These are phyloP conservation scores for Heliconius ismenius DNA, from an alignment of 2,888 invertebrate genomes.

Conservation along the genomic window DNA sequence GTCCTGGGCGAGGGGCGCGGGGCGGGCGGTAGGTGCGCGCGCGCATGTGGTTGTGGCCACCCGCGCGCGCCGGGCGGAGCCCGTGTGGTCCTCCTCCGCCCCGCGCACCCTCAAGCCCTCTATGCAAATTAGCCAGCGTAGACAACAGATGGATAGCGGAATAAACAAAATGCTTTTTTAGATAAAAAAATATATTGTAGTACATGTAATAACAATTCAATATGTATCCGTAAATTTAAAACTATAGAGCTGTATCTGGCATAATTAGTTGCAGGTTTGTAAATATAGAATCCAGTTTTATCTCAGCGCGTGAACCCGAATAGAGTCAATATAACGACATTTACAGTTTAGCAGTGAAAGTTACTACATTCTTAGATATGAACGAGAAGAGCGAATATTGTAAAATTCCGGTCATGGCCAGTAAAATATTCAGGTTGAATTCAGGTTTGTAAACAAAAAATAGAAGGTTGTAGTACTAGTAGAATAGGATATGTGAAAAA, in stretches of 20 bases:
- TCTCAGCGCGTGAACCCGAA: background rate
- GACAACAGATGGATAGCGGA: conserved; percentile 82
- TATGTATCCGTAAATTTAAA: background rate
- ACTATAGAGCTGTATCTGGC: background rate
- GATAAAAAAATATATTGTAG: conserved; percentile 48
- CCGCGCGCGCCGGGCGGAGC: conserved; percentile 79
- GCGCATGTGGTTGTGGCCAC: conserved; percentile 80
- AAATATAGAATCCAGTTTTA: background rate
- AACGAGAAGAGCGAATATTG: conserved; percentile 15
- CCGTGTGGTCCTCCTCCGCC: conserved; percentile 77
- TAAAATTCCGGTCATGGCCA: conserved; percentile 57
- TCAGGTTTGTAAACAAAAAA: conserved; percentile 59
- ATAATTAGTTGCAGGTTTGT: background rate
- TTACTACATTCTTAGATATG: conserved; percentile 10
- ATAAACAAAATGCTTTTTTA: conserved; percentile 79
- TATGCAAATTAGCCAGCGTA: conserved; percentile 82
- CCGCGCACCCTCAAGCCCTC: conserved; percentile 61
- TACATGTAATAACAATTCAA: conserved; percentile 11
- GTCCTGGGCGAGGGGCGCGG: conserved; percentile 62
- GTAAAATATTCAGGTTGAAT: conserved; percentile 51
- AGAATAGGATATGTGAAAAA: background rate
- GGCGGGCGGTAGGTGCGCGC: conserved; percentile 61
- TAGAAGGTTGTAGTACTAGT: conserved; percentile 43
- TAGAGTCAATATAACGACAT: conserved; percentile 16
- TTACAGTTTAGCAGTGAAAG: conserved; percentile 27